Conservation (phyloP, 2,797 vertebrate genomes). For the Distichodus sexfasciatus region DNA sequence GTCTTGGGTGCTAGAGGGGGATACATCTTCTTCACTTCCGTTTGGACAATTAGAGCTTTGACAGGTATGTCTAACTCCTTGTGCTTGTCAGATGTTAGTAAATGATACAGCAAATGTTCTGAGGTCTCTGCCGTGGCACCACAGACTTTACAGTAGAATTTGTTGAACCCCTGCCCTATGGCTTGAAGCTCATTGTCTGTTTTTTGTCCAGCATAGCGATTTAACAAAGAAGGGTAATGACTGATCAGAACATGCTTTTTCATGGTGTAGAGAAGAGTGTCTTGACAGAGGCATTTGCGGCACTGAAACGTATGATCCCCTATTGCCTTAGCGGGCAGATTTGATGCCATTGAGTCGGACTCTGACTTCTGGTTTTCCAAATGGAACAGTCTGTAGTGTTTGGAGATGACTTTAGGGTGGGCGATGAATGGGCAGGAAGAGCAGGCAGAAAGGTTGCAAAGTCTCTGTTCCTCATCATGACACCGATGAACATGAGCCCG, state of each 20-base stretch:
- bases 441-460: slow-evolving; percentile 84
- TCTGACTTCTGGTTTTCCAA: slow-evolving; percentile 54
- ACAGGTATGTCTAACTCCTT: slow-evolving; percentile 85
- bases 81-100: slow-evolving; percentile 87
- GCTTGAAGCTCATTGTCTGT: slow-evolving; percentile 50
- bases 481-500: slow-evolving; percentile 85
- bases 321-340: slow-evolving; percentile 41
- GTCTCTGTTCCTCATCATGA: slow-evolving; percentile 84
- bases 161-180: slow-evolving; percentile 53
- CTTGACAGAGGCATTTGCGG: slow-evolving; percentile 83
- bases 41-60: slow-evolving; percentile 82
- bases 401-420: slow-evolving; percentile 81
- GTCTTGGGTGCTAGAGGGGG: slow-evolving; percentile 75
- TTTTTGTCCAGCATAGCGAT: slow-evolving; percentile 81
- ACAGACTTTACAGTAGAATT: slow-evolving; percentile 89
- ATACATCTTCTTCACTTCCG: slow-evolving; percentile 59
- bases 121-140: slow-evolving; percentile 78
- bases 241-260: slow-evolving; percentile 94
- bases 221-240: slow-evolving; percentile 81
- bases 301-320: slow-evolving; percentile 80
- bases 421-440: slow-evolving; percentile 85
- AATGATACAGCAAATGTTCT: slow-evolving; percentile 90
- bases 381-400: slow-evolving; percentile 90
- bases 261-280: slow-evolving; percentile 85
- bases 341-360: slow-evolving; percentile 28